A percentile compares a stretch with the other conserved stretches of the same genome.
phyloP scores from a whole-genome alignment of 1,140 invertebrate species.

The Popillia japonica region DNA sequence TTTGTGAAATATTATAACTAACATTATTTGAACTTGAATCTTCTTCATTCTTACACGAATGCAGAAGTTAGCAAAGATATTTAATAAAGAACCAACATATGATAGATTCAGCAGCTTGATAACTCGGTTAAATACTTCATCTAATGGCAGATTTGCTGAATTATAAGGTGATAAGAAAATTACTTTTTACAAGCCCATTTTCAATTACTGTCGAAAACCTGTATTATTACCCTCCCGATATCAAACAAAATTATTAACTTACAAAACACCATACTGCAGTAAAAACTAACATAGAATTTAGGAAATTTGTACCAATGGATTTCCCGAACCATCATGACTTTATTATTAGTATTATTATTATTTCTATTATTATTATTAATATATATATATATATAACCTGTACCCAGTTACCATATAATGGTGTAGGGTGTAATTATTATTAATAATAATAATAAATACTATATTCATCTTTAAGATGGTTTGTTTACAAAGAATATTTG shows the following conservation, averaged over 20 bases:
- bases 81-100: slow-evolving; percentile 17
- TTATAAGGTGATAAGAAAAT: slow-evolving; percentile 1
- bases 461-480: no score
- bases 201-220: slow-evolving; percentile 11
- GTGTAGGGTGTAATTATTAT: no score
- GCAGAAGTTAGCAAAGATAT: slow-evolving; percentile 8
- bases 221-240: not conserved
- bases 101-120: not conserved
- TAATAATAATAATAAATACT: no score
- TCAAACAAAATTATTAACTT: not conserved
- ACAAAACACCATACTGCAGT: no score
- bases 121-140: not conserved
- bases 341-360: no score
- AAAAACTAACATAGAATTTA: slow-evolving; percentile 17
- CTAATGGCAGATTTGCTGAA: not conserved
- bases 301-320: slow-evolving; percentile 28
- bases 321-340: slow-evolving; percentile 16
- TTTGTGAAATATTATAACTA: no score
- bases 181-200: not conserved
- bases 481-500: not conserved
- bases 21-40: no score
- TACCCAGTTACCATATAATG: no score
- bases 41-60: no score
- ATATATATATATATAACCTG: no score
- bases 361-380: no score